phyloP scores from a whole-genome alignment of 2,888 invertebrate genomes.

The Ochlodes sylvanus region DNA sequence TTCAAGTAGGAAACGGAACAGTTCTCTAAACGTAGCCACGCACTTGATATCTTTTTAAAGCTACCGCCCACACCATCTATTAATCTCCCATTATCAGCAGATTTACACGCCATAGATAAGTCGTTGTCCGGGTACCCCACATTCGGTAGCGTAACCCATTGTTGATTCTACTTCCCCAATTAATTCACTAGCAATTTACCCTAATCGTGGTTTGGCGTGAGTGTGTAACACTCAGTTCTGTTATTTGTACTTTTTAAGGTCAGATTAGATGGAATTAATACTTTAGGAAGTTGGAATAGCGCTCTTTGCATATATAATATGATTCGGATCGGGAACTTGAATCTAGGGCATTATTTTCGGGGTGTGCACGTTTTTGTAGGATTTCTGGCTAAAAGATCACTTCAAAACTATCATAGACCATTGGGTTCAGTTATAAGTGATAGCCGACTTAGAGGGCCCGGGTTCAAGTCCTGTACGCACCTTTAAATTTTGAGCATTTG shows the following conservation, averaged over 20 bases:
- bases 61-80: conserved; percentile 1
- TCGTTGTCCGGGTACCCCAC: conserved; percentile 23
- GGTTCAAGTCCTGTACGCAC: too few relatives aligned
- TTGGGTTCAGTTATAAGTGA: too few relatives aligned
- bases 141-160: conserved; percentile 21
- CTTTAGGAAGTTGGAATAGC: conserved; percentile 9
- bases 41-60: neutral
- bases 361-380: too few relatives aligned
- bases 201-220: conserved; percentile 28
- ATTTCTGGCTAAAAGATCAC: too few relatives aligned
- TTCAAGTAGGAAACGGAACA: too few relatives aligned
- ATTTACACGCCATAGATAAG: conserved; percentile 35
- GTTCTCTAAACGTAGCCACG: neutral
- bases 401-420: too few relatives aligned
- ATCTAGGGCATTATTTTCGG: too few relatives aligned
- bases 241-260: conserved; percentile 17
- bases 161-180: neutral
- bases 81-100: conserved; percentile 34
- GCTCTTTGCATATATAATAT: conserved; percentile 13
- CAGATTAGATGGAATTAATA: conserved; percentile 10
- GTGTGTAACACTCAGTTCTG: conserved; percentile 14
- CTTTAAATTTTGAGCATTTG: too few relatives aligned
- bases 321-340: neutral
- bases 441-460: too few relatives aligned
- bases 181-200: conserved; percentile 3